These are phyloP conservation scores for Eupristina koningsbergeri DNA, from an alignment of 1,140 invertebrate species.

Conservation along the genomic window DNA sequence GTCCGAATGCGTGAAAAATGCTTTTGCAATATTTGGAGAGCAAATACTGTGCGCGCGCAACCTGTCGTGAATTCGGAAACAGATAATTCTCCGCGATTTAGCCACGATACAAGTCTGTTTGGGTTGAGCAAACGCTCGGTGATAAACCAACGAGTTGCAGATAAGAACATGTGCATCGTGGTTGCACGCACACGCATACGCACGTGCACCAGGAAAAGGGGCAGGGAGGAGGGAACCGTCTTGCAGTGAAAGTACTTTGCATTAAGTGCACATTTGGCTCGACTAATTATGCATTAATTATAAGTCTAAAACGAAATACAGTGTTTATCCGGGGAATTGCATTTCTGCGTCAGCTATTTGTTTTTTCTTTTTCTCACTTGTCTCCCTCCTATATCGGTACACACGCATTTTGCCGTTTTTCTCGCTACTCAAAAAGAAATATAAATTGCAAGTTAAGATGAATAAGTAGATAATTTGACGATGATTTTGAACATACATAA, in stretches of 20 bases:
- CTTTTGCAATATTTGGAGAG: neutral
- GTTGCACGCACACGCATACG: neutral
- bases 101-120: neutral
- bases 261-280: neutral
- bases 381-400: too few relatives aligned
- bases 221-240: neutral
- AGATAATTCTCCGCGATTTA: neutral
- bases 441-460: too few relatives aligned
- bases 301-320: neutral
- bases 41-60: neutral
- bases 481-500: neutral
- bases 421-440: neutral
- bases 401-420: too few relatives aligned
- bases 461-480: neutral
- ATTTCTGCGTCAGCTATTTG: neutral
- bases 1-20: neutral
- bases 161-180: neutral
- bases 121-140: neutral
- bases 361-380: neutral
- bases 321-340: neutral
- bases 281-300: slow-evolving; percentile 4
- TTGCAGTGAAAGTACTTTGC: neutral
- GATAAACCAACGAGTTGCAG: neutral
- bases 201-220: neutral
- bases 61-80: neutral